phyloP scores from a whole-genome alignment of 1,140 invertebrate genomes.

The Drosophila tristis region DNA sequence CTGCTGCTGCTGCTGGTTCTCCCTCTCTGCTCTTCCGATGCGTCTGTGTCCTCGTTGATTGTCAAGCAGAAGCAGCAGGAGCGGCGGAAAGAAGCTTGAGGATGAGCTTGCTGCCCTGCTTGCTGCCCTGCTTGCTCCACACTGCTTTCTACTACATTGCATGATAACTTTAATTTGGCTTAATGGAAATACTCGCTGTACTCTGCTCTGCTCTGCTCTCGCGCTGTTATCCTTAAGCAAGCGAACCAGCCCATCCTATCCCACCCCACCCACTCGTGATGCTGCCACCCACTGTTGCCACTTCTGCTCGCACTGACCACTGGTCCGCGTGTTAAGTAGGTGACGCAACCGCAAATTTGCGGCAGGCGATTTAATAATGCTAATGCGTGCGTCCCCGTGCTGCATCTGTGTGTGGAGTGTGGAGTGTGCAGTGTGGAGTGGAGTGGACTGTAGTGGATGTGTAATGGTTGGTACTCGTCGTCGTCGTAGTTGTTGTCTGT shows the following conservation, averaged over 20 bases:
- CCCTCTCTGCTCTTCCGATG: too few relatives aligned
- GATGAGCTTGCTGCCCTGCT: conserved; percentile 40
- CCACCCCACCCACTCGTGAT: conserved; percentile 1
- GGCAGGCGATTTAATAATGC: conserved; percentile 77
- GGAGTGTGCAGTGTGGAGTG: conserved; percentile 14
- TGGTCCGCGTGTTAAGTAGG: conserved; percentile 69
- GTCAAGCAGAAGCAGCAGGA: conserved; percentile 21
- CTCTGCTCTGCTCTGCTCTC: conserved; percentile 3
- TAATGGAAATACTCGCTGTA: conserved; percentile 75
- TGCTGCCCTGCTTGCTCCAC: conserved; percentile 19
- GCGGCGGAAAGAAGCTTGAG: neutral
- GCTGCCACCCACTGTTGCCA: conserved; percentile 7
- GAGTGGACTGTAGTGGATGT: neutral
- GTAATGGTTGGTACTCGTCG: conserved; percentile 3
- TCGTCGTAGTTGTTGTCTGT: conserved; percentile 58
- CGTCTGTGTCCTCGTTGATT: conserved; percentile 48
- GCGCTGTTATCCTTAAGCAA: conserved; percentile 43
- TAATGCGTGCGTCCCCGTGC: conserved; percentile 36
- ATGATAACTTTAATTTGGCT: conserved; percentile 82
- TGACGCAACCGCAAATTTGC: conserved; percentile 82
- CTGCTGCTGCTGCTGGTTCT: neutral
- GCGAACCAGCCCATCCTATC: conserved; percentile 5
- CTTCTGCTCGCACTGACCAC: conserved; percentile 33
- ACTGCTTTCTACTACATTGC: conserved; percentile 21
- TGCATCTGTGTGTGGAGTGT: conserved; percentile 20